Base-by-base conservation (phyloP, 1,140 invertebrate genomes). In the Apis dorsata region DNA sequence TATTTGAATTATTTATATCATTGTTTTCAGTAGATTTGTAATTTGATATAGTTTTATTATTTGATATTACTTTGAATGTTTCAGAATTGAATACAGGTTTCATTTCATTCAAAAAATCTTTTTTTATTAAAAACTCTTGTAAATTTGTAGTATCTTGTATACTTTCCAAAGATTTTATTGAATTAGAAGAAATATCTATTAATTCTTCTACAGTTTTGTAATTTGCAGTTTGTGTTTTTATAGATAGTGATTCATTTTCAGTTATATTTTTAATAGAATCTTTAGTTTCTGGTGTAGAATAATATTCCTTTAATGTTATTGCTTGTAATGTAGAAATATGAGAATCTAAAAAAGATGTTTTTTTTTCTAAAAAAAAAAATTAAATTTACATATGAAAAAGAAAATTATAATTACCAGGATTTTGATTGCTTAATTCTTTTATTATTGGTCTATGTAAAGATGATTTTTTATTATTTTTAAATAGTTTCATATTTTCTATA, bases 351-450 rank as follows among this genome's bases (percentile, higher is more conserved):
- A 86, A 17, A 34, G 3, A 0, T 55, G 0, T 71, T 15, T 28
- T 24, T 63, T 59, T 17, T 65, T 53, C 13, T 15, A 19, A 57
- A 51, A 1, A 17, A 57, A 9, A 1, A 17, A 57, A 5, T 57
- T 12, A 62, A 17, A 65, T 13, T 28, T 11, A 17, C 59, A 69
- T 19, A 57, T 53, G 19, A 75, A 51, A 57, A 17, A 51, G 34
- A 70, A 11, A 44, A 44, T 44, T 44, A 44, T 63, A 68, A 65
- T 91, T 90, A 93, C 93, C 88, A 79, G 24, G 44, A 53, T 77
- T 83, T 89, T 90, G 93, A 90, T 80, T 90, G 75, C 93, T 95
- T 15, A 95, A 92, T 51, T 95, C 92, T 81, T 94, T 95, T 71
- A 94, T 94, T 59, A 95, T 89, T 11, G 90, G 63, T 89, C 91